Percentiles rank a stretch among this genome's conserved stretches.
phyloP scores from a whole-genome alignment of 2,113 vertebrate genomes.

The Tachycineta bicolor region DNA sequence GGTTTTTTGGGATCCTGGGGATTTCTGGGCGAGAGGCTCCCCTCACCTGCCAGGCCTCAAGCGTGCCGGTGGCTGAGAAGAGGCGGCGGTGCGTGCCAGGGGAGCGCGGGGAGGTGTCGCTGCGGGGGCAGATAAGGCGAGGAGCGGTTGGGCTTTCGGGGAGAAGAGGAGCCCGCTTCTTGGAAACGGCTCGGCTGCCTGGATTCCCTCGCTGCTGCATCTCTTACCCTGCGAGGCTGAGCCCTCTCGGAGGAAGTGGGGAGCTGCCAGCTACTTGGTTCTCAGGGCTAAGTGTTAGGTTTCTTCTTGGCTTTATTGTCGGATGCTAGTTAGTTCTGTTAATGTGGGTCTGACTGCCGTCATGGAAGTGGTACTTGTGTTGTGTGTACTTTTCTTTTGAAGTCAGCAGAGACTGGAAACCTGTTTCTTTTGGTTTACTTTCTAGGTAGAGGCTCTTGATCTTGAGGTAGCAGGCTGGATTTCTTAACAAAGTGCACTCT shows the following conservation, averaged over 20 bases:
- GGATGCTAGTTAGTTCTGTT: not conserved
- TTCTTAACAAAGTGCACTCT: not conserved
- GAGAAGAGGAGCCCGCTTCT: conserved; percentile 53
- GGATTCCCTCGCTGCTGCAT: conserved; percentile 58
- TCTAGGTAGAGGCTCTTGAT: conserved; percentile 1
- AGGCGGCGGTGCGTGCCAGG: not conserved
- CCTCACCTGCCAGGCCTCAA: not conserved
- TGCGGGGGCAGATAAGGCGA: not conserved
- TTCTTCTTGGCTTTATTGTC: not conserved
- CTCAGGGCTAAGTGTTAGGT: conserved; percentile 34
- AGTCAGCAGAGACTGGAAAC: not conserved
- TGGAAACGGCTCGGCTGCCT: conserved; percentile 70
- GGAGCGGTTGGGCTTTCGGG: conserved; percentile 60
- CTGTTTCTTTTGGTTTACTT: conserved; percentile 27
- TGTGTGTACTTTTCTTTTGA: not conserved
- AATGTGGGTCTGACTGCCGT: not conserved
- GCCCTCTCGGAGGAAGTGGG: conserved; percentile 75
- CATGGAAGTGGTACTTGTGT: not conserved
- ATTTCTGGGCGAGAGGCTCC: not conserved
- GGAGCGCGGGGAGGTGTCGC: not conserved
- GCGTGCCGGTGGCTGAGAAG: not conserved
- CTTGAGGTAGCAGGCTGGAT: not conserved
- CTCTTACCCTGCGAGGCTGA: not conserved
- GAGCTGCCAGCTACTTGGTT: conserved; percentile 59
- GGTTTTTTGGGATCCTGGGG: not conserved